Percentiles rank a stretch among this genome's conserved stretches.
phyloP scores from a whole-genome alignment of 2,888 invertebrate species.

The Acleris literana region DNA sequence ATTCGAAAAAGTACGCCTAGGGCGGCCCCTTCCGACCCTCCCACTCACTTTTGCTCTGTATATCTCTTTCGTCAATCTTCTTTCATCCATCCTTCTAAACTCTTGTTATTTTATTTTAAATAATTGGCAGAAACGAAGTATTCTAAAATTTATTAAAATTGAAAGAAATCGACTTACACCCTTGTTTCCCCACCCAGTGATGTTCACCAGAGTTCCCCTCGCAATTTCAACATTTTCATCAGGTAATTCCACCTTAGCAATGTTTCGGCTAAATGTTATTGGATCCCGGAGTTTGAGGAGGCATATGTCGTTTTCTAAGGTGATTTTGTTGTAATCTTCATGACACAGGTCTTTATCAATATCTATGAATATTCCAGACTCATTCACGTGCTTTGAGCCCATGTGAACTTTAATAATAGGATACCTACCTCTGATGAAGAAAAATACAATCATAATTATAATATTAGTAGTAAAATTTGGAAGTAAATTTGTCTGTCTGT shows the following conservation, averaged over 20 bases:
- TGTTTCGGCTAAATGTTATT: neutral
- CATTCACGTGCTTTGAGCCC: neutral
- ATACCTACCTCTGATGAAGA: too few relatives aligned
- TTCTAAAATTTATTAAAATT: too few relatives aligned
- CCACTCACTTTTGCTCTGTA: too few relatives aligned
- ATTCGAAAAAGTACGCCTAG: too few relatives aligned
- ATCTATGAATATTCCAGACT: neutral
- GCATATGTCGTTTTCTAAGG: neutral
- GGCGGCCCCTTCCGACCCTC: too few relatives aligned
- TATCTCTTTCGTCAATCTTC: too few relatives aligned
- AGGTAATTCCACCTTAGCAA: neutral
- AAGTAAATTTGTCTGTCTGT: too few relatives aligned
- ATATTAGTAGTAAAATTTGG: too few relatives aligned
- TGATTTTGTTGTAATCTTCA: neutral
- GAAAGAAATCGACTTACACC: neutral
- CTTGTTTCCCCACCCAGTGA: constrained; percentile 26
- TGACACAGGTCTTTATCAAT: neutral
- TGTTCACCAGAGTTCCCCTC: neutral
- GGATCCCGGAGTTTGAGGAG: neutral
- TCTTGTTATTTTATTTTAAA: neutral
- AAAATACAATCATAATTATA: too few relatives aligned
- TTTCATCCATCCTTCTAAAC: neutral
- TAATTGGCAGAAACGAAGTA: too few relatives aligned
- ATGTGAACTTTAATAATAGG: too few relatives aligned
- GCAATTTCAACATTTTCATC: neutral